phyloP scores from a whole-genome alignment of 2,888 invertebrate species.

The Torymus tubicola region DNA sequence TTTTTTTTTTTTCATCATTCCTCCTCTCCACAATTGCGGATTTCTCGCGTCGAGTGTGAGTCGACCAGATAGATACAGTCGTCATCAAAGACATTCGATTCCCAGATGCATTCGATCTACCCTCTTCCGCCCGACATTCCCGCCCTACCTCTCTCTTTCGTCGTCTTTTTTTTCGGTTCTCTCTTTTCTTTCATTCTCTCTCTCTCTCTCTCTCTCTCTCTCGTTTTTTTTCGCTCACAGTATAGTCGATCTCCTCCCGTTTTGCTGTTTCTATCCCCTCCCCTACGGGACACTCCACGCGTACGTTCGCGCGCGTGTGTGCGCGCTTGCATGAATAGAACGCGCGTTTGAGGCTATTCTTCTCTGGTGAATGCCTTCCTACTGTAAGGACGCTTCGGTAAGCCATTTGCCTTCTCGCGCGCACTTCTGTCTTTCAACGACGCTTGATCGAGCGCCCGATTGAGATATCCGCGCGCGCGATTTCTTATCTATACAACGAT shows the following conservation, averaged over 20 bases:
- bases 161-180: slow-evolving; percentile 19
- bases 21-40: slow-evolving; percentile 69
- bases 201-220: slow-evolving; percentile 4
- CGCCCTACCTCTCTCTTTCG: slow-evolving; percentile 54
- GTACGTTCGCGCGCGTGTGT: slow-evolving; percentile 45
- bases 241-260: slow-evolving; percentile 36
- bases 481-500: slow-evolving; percentile 69
- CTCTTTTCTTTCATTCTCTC: slow-evolving; percentile 15
- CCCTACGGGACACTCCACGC: slow-evolving; percentile 59
- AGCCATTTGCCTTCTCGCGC: slow-evolving; percentile 53
- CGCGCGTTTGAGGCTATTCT: slow-evolving; percentile 71
- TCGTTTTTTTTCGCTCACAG: slow-evolving; percentile 19
- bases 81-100: slow-evolving; percentile 40
- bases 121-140: slow-evolving; percentile 54
- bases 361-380: slow-evolving; percentile 65
- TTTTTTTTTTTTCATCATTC: slow-evolving; percentile 62
- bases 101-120: slow-evolving; percentile 45
- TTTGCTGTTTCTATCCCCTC: slow-evolving; percentile 40
- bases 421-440: slow-evolving; percentile 61
- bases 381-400: slow-evolving; percentile 46
- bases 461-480: slow-evolving; percentile 66
- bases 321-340: slow-evolving; percentile 69
- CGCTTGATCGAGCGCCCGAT: slow-evolving; percentile 69
- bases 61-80: slow-evolving; percentile 60
- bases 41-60: slow-evolving; percentile 62